These are phyloP conservation scores for Thripadectes ignobilis DNA, from an alignment of 2,797 vertebrate genomes.

Conservation along the genomic window DNA sequence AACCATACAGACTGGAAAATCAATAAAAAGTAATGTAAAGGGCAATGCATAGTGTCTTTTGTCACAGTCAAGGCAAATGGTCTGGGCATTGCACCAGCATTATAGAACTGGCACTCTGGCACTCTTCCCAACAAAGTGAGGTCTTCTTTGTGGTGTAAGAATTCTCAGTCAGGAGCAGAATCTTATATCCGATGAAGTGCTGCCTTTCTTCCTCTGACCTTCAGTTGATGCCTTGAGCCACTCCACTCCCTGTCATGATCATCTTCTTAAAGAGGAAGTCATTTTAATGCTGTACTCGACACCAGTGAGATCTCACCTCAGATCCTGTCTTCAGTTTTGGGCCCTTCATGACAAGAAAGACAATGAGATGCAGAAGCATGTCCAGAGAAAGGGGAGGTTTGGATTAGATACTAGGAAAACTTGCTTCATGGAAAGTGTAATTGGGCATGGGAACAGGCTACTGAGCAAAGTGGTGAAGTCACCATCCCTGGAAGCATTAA, in stretches of 20 bases:
- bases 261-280: not conserved
- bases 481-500: not conserved
- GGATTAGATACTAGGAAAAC: not conserved
- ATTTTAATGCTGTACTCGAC: not conserved
- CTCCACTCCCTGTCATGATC: not conserved
- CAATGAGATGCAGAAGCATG: not conserved
- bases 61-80: not conserved
- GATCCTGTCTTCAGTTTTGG: not conserved
- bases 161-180: not conserved
- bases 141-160: not conserved
- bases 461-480: fast-evolving
- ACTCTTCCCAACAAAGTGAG: not conserved
- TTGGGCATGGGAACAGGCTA: not conserved
- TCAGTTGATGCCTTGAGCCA: not conserved
- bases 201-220: not conserved
- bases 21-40: not conserved
- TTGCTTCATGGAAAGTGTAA: not conserved
- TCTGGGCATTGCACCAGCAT: not conserved
- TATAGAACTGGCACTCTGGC: not conserved
- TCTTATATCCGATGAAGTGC: not conserved
- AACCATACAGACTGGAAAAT: not conserved
- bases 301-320: not conserved
- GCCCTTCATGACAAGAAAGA: not conserved
- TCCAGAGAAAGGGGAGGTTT: not conserved
- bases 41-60: not conserved